A percentile compares a stretch with the other conserved stretches of the same genome.
Evolutionary conservation across 2,888 invertebrate genomes (phyloP).

Genomic region (Lymantria monacha): DNA sequence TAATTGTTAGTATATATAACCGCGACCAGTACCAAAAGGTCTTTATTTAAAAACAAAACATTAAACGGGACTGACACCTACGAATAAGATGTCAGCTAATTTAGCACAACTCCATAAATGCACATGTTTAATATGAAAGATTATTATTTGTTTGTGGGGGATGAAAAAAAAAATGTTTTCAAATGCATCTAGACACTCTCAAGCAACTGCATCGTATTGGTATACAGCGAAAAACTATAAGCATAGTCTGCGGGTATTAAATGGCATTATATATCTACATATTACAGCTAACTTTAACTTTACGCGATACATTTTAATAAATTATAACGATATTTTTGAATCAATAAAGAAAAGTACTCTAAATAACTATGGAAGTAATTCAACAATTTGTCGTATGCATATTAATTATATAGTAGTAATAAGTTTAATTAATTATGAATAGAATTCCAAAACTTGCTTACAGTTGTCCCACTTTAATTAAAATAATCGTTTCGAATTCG

Average conservation of each 20-base stretch:
- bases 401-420: too few relatives aligned
- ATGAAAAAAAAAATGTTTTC: neutral
- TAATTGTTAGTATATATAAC: neutral
- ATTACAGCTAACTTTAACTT: neutral
- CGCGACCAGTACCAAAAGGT: constrained; percentile 16
- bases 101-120: constrained; percentile 20
- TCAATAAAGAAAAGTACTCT: too few relatives aligned
- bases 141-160: neutral
- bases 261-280: neutral
- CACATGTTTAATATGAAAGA: constrained; percentile 14
- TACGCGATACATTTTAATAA: neutral
- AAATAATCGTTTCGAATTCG: constrained; percentile 8
- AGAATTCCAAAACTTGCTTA: constrained; percentile 6
- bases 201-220: constrained; percentile 5
- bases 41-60: constrained; percentile 5
- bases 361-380: too few relatives aligned
- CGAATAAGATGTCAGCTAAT: constrained; percentile 8
- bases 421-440: too few relatives aligned
- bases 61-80: constrained; percentile 4
- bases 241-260: neutral
- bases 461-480: constrained; percentile 10
- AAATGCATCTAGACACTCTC: constrained; percentile 9
- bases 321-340: neutral
- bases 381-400: too few relatives aligned
- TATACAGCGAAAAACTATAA: constrained; percentile 7